A percentile compares a stretch with the other conserved stretches of the same genome.
Conservation (phyloP, 2,888 invertebrate genomes). For the Malacosoma neustria region DNA sequence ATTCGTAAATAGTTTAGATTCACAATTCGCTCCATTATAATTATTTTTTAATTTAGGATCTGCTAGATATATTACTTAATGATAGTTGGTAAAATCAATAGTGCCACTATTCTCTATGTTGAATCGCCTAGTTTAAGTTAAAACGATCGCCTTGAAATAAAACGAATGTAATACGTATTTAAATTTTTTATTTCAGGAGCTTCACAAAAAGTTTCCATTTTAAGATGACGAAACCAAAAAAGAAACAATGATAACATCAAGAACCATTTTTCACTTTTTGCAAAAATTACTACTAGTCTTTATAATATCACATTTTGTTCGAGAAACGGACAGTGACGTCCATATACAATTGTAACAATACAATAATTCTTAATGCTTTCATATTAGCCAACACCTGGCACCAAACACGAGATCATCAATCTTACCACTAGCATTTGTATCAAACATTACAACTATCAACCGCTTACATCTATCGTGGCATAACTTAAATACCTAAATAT, state of each 20-base stretch:
- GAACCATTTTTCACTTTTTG: constrained; percentile 64
- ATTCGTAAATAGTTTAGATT: no score
- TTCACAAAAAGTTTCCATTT: constrained; percentile 67
- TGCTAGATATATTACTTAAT: no score
- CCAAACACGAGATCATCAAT: constrained; percentile 67
- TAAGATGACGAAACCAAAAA: constrained; percentile 68
- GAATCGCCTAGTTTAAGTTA: no score
- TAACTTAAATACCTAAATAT: constrained; percentile 59
- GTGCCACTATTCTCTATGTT: no score
- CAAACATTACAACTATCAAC: constrained; percentile 54
- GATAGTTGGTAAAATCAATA: no score
- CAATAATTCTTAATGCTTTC: constrained; percentile 73
- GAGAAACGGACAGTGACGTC: constrained; percentile 68
- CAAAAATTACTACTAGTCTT: constrained; percentile 63
- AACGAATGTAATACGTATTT: constrained; percentile 23
- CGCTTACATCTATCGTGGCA: constrained; percentile 54
- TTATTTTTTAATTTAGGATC: no score
- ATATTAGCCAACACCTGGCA: constrained; percentile 60
- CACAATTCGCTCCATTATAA: no score
- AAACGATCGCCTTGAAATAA: no score
- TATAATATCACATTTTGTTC: constrained; percentile 72
- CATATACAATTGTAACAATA: constrained; percentile 65
- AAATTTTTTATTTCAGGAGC: constrained; percentile 60
- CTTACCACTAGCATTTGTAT: constrained; percentile 47
- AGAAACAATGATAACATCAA: constrained; percentile 70